These are phyloP conservation scores for Sanderia malayensis DNA, from an alignment of 30 jellyfish, hydroid and myxozoan species.

Conservation along the genomic window DNA sequence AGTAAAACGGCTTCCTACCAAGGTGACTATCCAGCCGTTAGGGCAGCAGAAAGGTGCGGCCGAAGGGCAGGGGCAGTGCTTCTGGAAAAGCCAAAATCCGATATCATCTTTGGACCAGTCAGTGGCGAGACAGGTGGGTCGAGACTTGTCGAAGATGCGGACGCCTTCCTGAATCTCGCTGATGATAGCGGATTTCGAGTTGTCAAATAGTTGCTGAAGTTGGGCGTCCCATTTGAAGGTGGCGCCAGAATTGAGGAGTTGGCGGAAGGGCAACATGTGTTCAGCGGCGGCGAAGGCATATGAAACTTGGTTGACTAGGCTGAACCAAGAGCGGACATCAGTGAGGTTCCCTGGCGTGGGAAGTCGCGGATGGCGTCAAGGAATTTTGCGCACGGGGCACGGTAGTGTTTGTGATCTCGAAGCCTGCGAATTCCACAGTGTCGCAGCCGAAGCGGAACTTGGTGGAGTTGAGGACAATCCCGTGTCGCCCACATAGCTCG, in stretches of 20 bases:
- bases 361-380: background rate
- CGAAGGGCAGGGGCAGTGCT: background rate
- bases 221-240: background rate
- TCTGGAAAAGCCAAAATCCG: background rate
- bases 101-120: slow-evolving; percentile 2
- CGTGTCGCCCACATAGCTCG: slow-evolving; percentile 1
- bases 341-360: slow-evolving; percentile 20
- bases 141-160: background rate
- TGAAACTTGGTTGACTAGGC: no score
- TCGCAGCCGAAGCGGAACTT: slow-evolving; percentile 8
- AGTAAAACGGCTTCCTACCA: slow-evolving; percentile 31
- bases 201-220: background rate
- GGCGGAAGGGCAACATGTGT: background rate
- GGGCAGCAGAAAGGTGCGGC: slow-evolving; percentile 2
- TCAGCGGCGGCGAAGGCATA: background rate
- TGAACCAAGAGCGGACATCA: background rate
- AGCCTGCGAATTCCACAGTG: slow-evolving; percentile 47
- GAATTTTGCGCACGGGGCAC: background rate
- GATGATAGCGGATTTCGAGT: background rate
- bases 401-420: slow-evolving; percentile 15
- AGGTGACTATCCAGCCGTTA: slow-evolving; percentile 20
- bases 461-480: background rate
- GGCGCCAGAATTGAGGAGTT: background rate
- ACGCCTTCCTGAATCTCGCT: slow-evolving; percentile 10
- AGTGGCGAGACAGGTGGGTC: slow-evolving; percentile 20